Conservation (phyloP, 2,797 vertebrate species). For the Brachyrhaphis roseni region DNA sequence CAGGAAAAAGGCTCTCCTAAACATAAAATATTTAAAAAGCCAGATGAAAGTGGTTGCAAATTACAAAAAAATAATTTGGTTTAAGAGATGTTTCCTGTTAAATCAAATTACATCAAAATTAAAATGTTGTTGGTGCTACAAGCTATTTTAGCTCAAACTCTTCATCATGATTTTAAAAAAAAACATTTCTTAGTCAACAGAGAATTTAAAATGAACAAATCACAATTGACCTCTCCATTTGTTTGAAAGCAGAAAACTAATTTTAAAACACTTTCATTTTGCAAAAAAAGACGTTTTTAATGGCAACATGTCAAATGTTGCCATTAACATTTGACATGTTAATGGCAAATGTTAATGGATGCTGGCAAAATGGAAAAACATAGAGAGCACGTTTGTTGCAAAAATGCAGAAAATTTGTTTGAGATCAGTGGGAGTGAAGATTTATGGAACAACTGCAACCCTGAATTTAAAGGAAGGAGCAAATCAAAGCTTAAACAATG, state of each 20-base stretch:
- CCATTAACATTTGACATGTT: too few species aligned
- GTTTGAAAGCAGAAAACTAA: neutral
- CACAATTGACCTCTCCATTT: neutral
- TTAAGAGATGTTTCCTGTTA: neutral
- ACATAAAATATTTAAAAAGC: neutral
- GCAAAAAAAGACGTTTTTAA: neutral
- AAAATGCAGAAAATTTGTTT: neutral
- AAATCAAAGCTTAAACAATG: neutral
- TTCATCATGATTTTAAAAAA: neutral
- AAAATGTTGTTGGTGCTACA: neutral
- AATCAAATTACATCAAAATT: neutral
- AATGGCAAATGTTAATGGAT: too few species aligned
- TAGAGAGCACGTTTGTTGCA: neutral
- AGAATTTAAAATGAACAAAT: neutral
- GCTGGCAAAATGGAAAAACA: neutral
- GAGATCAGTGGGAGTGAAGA: neutral
- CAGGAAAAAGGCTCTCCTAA: slow-evolving; percentile 29
- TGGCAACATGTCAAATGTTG: neutral
- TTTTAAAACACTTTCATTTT: neutral
- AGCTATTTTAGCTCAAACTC: neutral
- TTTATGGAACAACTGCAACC: neutral
- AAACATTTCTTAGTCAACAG: neutral
- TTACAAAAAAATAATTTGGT: too few species aligned
- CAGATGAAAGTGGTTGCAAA: slow-evolving; percentile 5
- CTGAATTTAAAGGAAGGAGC: neutral